Base-by-base conservation (phyloP, 2,888 invertebrate species). In the Brachypterus glaber region DNA sequence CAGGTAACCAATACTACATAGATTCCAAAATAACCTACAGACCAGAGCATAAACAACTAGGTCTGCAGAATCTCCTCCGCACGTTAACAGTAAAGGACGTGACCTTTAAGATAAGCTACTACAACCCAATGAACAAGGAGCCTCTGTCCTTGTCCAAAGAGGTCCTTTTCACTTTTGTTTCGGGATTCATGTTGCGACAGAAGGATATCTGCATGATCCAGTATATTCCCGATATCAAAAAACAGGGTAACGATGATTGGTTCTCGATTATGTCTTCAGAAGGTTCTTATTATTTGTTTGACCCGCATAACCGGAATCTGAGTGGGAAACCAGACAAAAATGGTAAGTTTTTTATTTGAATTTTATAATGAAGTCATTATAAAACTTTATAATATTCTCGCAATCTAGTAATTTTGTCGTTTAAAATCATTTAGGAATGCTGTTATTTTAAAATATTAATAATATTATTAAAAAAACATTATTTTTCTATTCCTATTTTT, bases 261-360 rank as follows among this genome's bases (percentile, higher is more conserved):
- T 67, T 76, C 2, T 71, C 74, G 0, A 65, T 79, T 0, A 74
- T 77, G 17, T 65, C 66, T 37, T 66, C 68, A 43, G 60, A 57
- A 16, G 57, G 69, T 51, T 70, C 69, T 1, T 79, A 66, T 56
- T 79, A 74, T 58, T 62, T 78, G 60, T 76, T 77, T 50, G 77
- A 79, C 53, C 72, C 77, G 1, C 69, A 68, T 30, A 70, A 73
- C 41, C 58, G 75, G 1, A 71, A 76, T 52, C 59, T 71, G 5
- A 66, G 68, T 45, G 74, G 74, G 0, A 50, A 50, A 9, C 15
- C 16, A 27, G 35, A 35, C 12, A 35, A 5, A 15, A 31, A 4
- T 5, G 5, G 26, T 44, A 30, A n/a, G n/a, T n/a, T n/a, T n/a
- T n/a, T n/a, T n/a, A n/a, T n/a, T n/a, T n/a, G n/a, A n/a, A n/a